Evolutionary conservation across 2,888 invertebrate species (phyloP), one percentile per base, ranked within the genome.

Genomic region (Calliopum simillimum): DNA sequence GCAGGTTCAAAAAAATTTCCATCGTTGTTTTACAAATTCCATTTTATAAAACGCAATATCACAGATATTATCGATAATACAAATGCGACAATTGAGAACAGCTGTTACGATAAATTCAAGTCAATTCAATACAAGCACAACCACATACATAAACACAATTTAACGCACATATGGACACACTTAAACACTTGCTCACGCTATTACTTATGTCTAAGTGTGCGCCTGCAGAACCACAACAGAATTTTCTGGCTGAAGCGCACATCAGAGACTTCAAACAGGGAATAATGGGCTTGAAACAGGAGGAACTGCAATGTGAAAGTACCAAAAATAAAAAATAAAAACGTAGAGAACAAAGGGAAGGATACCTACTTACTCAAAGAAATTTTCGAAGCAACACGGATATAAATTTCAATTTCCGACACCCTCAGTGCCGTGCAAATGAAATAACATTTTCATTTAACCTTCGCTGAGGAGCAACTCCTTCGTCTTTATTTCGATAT

Each of bases 401-500:
- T 75, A 76, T 76, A 76, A 76, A 76, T 76, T 76, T 76, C 74
- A 76, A 76, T 76, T 76, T 75, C 75, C 74, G 72, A 75, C 74
- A 73, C 75, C 71, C 73, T 70, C 70, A 71, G 74, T 72, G 75
- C 75, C 69, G 73, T 74, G 74, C 74, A 76, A 76, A 76, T 75
- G 75, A 75, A 76, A 76, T 76, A 76, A 76, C 76, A 76, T 75
- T 76, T 76, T 76, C 76, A 73, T 75, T 76, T 76, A 76, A 76
- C 76, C 76, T 74, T 78, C 59, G 81, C 68, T 69, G 61, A 71
- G 74, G 67, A 69, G 71, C 33, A 73, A 66, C 71, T 56, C 71
- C 69, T 72, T 69, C 72, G 72, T 75, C 69, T 71, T 74, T 71
- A 77, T 78, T 80, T 73, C 75, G 73, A 68, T 43, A 61, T 61